A percentile compares a stretch with the other conserved stretches of the same genome.
phyloP scores from a whole-genome alignment of 1,140 invertebrate genomes.

The Meloidogyne floridensis region DNA sequence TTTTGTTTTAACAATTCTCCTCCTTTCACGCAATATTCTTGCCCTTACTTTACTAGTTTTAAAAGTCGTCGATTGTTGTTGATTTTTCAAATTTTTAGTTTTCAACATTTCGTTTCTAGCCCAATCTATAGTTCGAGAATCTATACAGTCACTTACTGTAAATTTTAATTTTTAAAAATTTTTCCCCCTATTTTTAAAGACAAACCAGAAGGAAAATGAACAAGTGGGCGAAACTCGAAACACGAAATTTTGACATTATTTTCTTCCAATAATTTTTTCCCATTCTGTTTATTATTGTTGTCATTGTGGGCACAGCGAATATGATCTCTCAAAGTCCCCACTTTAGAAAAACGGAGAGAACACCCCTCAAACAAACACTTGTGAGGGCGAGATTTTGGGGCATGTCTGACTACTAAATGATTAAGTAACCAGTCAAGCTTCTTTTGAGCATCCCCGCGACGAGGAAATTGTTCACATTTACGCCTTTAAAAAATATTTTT shows the following conservation, averaged over 20 bases:
- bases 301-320: conserved; percentile 20
- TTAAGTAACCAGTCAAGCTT: conserved; percentile 27
- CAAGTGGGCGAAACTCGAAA: conserved; percentile 19
- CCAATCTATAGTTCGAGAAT: conserved; percentile 20
- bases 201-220: conserved; percentile 18
- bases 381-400: conserved; percentile 18
- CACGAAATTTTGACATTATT: conserved; percentile 10
- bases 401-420: conserved; percentile 15
- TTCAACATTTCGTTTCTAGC: background rate
- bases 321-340: conserved; percentile 18
- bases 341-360: conserved; percentile 6
- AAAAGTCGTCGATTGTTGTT: background rate
- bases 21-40: too few species aligned
- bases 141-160: conserved; percentile 20
- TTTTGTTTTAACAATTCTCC: background rate
- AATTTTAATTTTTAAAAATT: background rate
- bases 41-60: background rate
- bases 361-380: conserved; percentile 25
- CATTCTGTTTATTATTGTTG: background rate
- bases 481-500: conserved; percentile 7
- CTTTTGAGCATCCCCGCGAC: conserved; percentile 27
- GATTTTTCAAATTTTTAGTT: background rate
- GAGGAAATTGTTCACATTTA: conserved; percentile 14
- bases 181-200: background rate
- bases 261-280: background rate